These are phyloP conservation scores for Hyperoplus lanceolatus DNA, from an alignment of 2,797 vertebrate genomes.

Conservation along the genomic window DNA sequence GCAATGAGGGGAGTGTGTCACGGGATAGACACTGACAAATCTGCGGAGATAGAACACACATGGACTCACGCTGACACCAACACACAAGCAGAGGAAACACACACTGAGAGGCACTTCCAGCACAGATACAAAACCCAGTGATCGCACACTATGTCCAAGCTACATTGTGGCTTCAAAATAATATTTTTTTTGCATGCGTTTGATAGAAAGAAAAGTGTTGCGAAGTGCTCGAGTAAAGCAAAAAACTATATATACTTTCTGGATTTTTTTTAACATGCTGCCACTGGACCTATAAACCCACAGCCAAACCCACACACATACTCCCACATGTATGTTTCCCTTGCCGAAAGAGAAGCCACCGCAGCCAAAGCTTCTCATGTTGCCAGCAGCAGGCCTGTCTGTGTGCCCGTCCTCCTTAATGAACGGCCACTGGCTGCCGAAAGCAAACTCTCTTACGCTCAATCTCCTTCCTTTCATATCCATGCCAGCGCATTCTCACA, in stretches of 20 bases:
- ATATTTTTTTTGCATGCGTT: slow-evolving; percentile 21
- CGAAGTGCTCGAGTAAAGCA: slow-evolving; percentile 22
- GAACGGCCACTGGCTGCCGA: slow-evolving; percentile 69
- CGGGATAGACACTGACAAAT: slow-evolving; percentile 80
- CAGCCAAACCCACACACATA: slow-evolving; percentile 67
- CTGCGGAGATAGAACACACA: slow-evolving; percentile 73
- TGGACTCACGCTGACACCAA: slow-evolving; percentile 71
- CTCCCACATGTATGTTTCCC: slow-evolving; percentile 69
- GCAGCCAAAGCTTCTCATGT: slow-evolving; percentile 83
- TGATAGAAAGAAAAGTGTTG: slow-evolving; percentile 32
- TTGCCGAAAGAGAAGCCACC: slow-evolving; percentile 52
- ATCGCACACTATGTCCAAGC: slow-evolving; percentile 30
- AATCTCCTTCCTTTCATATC: slow-evolving; percentile 64
- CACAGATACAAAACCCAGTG: slow-evolving; percentile 45
- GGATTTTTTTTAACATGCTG: slow-evolving; percentile 39
- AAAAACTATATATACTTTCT: slow-evolving; percentile 18
- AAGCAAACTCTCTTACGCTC: slow-evolving; percentile 63
- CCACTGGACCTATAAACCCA: slow-evolving; percentile 18
- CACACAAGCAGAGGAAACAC: slow-evolving; percentile 67
- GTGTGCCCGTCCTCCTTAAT: slow-evolving; percentile 83
- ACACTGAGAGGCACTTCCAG: slow-evolving; percentile 54
- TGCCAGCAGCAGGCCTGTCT: slow-evolving; percentile 94
- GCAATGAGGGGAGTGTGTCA: slow-evolving; percentile 74
- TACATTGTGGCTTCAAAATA: slow-evolving; percentile 21
- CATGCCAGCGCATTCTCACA: slow-evolving; percentile 51